Base-by-base conservation (phyloP, 2,797 vertebrate species). In the Scleropages formosus region DNA sequence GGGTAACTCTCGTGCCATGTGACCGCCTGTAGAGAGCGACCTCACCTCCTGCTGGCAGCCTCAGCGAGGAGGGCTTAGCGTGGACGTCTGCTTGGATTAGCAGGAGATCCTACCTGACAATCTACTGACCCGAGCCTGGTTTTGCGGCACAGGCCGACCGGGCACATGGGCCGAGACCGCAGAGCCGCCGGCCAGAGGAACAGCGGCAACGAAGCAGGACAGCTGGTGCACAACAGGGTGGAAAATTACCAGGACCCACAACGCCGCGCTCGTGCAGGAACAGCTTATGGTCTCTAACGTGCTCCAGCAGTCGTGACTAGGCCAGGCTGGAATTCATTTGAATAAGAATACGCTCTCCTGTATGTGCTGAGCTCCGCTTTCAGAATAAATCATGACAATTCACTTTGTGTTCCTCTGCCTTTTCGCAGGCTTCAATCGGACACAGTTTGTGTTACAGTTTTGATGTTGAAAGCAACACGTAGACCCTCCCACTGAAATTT, bases 21-120 rank as follows among this genome's bases (percentile, higher is more conserved):
- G 11, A 63, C 24, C 10, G 9, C 8, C 58, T 11, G 24, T 22
- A 27, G 27, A 44, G 64, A 24, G n/a, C 75, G 62, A 72, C 68
- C 62, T 72, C 67, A 72, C 26, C 46, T 0, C n/a, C 9, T 12
- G 6, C 12, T 39, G 16, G 8, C n/a, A 71, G 81, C 82, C 82
- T 86, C 82, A 84, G 24, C 80, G 81, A 83, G 80, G 84, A 74
- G 70, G 81, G 88, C 88, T 89, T 89, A 86, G 65, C 16, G 10
- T 53, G 46, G 81, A 85, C 75, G 84, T 84, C 76, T 82, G 80
- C 79, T 58, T 75, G 81, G 86, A 88, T 90, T 89, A 87, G 27
- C 76, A 74, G 20, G 26, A 68, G 66, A 80, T 84, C 13, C 80
- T 75, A 85, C 82, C 84, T 80, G 63, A 65, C 85, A 87, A 86